These are phyloP conservation scores for Sebastes elongatus DNA, from an alignment of 2,797 vertebrate genomes.

Conservation along the genomic window DNA sequence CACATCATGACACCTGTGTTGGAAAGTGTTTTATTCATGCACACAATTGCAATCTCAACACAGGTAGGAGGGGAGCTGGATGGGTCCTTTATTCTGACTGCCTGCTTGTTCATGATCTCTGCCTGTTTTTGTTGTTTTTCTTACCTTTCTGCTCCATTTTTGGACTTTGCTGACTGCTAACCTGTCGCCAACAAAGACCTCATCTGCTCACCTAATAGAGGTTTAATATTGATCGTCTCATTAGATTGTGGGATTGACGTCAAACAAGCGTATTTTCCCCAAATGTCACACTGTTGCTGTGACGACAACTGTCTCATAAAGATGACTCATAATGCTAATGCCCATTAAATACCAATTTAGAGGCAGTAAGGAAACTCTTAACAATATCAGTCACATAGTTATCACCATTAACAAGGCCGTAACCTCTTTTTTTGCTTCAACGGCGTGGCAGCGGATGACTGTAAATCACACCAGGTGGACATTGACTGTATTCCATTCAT, in stretches of 20 bases:
- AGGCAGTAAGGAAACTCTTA: not conserved
- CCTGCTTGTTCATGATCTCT: not conserved
- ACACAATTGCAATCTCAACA: too few species aligned
- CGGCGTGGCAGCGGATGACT: not conserved
- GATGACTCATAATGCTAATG: not conserved
- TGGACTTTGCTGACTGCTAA: not conserved
- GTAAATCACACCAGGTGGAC: constrained; percentile 8
- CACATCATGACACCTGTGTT: not conserved
- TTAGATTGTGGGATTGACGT: not conserved
- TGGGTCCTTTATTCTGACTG: not conserved
- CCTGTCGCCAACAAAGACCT: not conserved
- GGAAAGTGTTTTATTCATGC: not conserved
- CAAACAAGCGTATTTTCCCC: not conserved
- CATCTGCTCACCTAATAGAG: not conserved
- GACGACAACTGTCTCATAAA: not conserved
- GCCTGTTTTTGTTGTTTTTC: not conserved
- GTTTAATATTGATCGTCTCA: constrained; percentile 2
- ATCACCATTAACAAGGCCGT: not conserved
- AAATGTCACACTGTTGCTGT: not conserved
- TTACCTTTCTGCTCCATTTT: not conserved
- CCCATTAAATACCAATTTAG: not conserved
- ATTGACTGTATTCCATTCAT: constrained; percentile 20
- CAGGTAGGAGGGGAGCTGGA: too few species aligned
- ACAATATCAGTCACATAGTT: not conserved
- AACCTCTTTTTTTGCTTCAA: not conserved